phyloP scores from a whole-genome alignment of 2,888 invertebrate species.

The Timandra comae region DNA sequence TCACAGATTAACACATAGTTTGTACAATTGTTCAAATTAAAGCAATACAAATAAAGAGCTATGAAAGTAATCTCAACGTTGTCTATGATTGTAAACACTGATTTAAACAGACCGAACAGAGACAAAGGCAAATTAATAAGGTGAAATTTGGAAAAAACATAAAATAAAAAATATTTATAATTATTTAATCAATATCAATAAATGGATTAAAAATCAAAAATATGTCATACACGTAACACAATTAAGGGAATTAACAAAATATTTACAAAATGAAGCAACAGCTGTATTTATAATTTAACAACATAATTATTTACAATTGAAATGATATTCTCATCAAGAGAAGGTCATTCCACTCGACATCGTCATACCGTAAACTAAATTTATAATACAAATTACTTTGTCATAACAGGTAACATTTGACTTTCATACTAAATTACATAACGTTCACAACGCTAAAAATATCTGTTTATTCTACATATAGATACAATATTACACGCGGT shows the following conservation, averaged over 20 bases:
- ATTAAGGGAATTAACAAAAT: constrained; percentile 63
- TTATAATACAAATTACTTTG: constrained; percentile 71
- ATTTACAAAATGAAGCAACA: constrained; percentile 74
- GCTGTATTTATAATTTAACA: constrained; percentile 73
- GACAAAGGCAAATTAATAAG: constrained; percentile 25
- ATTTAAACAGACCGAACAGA: constrained; percentile 18
- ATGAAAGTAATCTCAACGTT: constrained; percentile 8
- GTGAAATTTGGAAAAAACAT: constrained; percentile 34
- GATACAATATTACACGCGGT: constrained; percentile 76
- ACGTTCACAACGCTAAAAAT: constrained; percentile 76
- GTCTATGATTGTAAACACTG: constrained; percentile 29
- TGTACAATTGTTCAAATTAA: no score
- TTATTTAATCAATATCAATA: constrained; percentile 49
- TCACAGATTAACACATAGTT: no score
- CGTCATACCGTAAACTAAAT: constrained; percentile 47
- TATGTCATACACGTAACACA: constrained; percentile 57
- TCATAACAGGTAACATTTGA: constrained; percentile 77
- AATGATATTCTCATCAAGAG: constrained; percentile 47
- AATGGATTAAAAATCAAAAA: constrained; percentile 44
- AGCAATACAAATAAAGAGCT: no score
- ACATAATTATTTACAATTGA: constrained; percentile 67
- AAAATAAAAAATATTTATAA: constrained; percentile 41
- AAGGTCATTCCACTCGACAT: constrained; percentile 42
- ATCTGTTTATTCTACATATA: constrained; percentile 52
- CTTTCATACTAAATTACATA: constrained; percentile 73